Evolutionary conservation across 2,888 invertebrate genomes (phyloP), one percentile per base, ranked within the genome.

Genomic region (Mythimna pallens): DNA sequence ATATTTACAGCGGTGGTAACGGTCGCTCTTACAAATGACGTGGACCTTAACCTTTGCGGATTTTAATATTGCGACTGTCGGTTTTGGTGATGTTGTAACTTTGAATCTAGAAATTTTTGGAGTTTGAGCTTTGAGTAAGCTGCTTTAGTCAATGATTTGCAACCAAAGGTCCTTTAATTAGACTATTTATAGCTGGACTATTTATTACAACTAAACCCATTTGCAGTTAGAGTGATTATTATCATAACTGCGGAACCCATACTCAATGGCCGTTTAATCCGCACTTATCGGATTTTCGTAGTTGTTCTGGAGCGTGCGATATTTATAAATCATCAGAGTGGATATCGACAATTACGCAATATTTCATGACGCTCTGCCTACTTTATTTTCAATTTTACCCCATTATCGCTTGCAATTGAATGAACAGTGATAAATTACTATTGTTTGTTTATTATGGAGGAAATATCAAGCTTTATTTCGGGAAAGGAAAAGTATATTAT

Each of bases 371-470:
- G 59, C 59, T 47, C 34, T 59, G 65, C 70, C 65, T 66, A 81
- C 70, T 81, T 79, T 79, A 79, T 81, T 76, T 81, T 79, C 55
- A 81, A 78, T 76, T 70, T 78, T 52, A 62, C 58, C 43, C 70
- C 57, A 65, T 81, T 81, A 81, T 66, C 69, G 62, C 47, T 47
- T 65, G 58, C 58, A 70, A 81, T 70, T 81, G 66, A 76, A 79
- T 79, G 64, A 69, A 54, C 36, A 50, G 59, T 62, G 54, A 78
- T 66, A 75, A 80, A 80, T 64, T 64, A 59, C 20, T 64, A 7
- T 64, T 17, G 34, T 79, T 80, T 62, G 50, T 72, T 76, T 65
- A 57, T 73, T 62, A 65, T 8, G 10, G 14, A 54, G 30, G 52
- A 64, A 70, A 30, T 9, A 47, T 78, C 10, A 47, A 54, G 30